phyloP scores from a whole-genome alignment of 2,888 invertebrate genomes.

The Scrobipalpa costella region DNA sequence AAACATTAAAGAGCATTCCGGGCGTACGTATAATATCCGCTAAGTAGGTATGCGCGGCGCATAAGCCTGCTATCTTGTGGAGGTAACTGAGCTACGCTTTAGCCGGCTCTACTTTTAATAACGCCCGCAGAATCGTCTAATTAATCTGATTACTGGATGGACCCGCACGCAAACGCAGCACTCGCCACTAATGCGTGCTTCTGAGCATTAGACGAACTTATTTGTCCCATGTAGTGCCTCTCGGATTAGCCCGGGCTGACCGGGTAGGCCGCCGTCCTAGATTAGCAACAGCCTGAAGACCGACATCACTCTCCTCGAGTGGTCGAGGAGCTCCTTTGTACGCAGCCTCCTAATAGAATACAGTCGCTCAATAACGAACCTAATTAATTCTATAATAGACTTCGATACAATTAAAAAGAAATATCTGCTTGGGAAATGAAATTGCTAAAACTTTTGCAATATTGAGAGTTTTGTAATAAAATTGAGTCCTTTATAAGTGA shows the following conservation, averaged over 20 bases:
- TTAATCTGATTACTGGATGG: constrained; percentile 75
- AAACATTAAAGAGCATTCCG: constrained; percentile 78
- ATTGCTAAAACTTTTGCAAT: background rate
- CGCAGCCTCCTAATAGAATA: constrained; percentile 13
- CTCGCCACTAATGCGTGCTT: constrained; percentile 70
- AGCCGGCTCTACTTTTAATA: constrained; percentile 79
- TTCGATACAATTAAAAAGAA: constrained; percentile 11
- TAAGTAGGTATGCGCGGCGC: constrained; percentile 68
- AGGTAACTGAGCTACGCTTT: constrained; percentile 70
- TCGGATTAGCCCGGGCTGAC: constrained; percentile 57
- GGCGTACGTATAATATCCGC: constrained; percentile 74
- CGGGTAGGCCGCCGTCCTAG: constrained; percentile 44
- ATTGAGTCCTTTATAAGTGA: background rate
- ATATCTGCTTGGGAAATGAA: background rate
- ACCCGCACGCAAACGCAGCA: constrained; percentile 64
- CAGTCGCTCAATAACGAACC: constrained; percentile 18
- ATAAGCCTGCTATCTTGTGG: constrained; percentile 73
- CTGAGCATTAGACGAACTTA: constrained; percentile 71
- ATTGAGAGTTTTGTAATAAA: constrained; percentile 9
- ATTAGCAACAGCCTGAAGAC: constrained; percentile 32
- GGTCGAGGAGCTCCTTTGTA: constrained; percentile 4
- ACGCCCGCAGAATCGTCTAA: constrained; percentile 77
- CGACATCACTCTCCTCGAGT: constrained; percentile 23
- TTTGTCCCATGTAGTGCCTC: constrained; percentile 65
- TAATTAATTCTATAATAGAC: constrained; percentile 18